Percentiles rank a stretch among this genome's conserved stretches.
Conservation (phyloP, 1,140 invertebrate species). For the Globodera rostochiensis region DNA sequence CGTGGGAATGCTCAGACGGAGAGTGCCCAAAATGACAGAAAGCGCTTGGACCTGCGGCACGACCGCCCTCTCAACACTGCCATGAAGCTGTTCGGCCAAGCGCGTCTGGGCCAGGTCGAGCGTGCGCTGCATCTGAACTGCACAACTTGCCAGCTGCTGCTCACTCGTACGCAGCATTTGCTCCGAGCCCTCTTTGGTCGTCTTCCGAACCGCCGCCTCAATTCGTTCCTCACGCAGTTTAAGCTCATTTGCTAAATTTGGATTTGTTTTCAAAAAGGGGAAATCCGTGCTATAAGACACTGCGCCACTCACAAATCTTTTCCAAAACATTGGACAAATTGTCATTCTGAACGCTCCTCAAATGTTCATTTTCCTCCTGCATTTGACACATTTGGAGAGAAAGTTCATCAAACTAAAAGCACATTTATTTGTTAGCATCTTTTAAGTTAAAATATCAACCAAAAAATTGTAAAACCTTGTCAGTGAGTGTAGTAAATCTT, state of each 20-base stretch:
- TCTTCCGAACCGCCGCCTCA: slow-evolving; percentile 23
- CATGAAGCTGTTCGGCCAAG: slow-evolving; percentile 22
- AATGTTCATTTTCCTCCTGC: slow-evolving; percentile 32
- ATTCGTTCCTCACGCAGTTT: slow-evolving; percentile 42
- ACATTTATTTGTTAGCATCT: not conserved
- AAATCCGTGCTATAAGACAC: too few relatives aligned
- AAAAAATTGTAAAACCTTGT: not conserved
- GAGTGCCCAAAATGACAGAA: too few relatives aligned
- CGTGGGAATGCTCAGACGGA: not conserved
- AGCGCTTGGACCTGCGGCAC: slow-evolving; percentile 17
- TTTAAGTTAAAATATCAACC: not conserved
- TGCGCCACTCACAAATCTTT: slow-evolving; percentile 38
- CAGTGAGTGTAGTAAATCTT: slow-evolving; percentile 12
- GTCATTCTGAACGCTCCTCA: slow-evolving; percentile 36
- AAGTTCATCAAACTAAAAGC: slow-evolving; percentile 30
- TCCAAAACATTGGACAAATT: slow-evolving; percentile 47
- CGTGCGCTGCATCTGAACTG: slow-evolving; percentile 17
- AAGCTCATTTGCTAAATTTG: slow-evolving; percentile 33
- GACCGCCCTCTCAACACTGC: slow-evolving; percentile 16
- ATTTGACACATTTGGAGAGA: slow-evolving; percentile 31
- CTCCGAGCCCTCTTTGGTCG: slow-evolving; percentile 8
- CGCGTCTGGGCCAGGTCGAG: slow-evolving; percentile 20
- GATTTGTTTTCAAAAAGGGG: not conserved
- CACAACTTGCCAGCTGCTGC: slow-evolving; percentile 4
- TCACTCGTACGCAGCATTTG: slow-evolving; percentile 24